Conservation (phyloP, 2,797 vertebrate genomes). For the Neoniphon sammara region DNA sequence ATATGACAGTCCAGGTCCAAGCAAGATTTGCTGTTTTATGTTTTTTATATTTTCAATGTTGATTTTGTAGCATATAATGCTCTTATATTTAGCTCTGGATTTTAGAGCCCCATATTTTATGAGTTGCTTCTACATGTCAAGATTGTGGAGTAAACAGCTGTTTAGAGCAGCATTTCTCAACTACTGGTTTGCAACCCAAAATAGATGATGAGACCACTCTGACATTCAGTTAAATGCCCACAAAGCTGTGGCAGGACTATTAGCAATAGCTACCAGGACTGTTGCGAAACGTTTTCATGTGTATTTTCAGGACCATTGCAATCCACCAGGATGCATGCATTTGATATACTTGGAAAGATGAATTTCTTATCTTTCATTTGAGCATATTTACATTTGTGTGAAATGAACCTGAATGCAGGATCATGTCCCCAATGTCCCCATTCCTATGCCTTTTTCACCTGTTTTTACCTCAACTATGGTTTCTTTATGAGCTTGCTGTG, state of each 20-base stretch:
- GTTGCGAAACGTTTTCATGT: conserved; percentile 44
- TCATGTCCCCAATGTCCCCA: conserved; percentile 21
- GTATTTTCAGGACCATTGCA: conserved; percentile 52
- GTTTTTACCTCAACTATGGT: conserved; percentile 21
- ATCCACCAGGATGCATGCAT: conserved; percentile 35
- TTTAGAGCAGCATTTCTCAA: conserved; percentile 21
- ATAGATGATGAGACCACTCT: conserved; percentile 22
- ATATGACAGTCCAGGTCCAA: conserved; percentile 48
- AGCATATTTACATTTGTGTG: conserved; percentile 1
- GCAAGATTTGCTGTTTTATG: conserved; percentile 58
- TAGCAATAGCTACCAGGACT: neutral
- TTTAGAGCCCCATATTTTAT: conserved; percentile 25
- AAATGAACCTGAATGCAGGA: conserved; percentile 35
- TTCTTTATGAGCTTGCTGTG: conserved; percentile 4
- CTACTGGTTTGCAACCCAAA: conserved; percentile 24
- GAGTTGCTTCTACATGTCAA: conserved; percentile 34
- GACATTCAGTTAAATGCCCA: conserved; percentile 31
- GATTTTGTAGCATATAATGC: conserved; percentile 60
- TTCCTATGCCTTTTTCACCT: conserved; percentile 3
- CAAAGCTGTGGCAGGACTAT: neutral
- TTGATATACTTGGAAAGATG: conserved; percentile 42
- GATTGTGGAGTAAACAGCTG: conserved; percentile 32
- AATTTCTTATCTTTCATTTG: conserved; percentile 37
- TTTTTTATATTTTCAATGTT: conserved; percentile 61
- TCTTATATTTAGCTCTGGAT: conserved; percentile 35